Evolutionary conservation across 2,888 invertebrate genomes (phyloP).

Genomic region (Drosophila austrosaltans): DNA sequence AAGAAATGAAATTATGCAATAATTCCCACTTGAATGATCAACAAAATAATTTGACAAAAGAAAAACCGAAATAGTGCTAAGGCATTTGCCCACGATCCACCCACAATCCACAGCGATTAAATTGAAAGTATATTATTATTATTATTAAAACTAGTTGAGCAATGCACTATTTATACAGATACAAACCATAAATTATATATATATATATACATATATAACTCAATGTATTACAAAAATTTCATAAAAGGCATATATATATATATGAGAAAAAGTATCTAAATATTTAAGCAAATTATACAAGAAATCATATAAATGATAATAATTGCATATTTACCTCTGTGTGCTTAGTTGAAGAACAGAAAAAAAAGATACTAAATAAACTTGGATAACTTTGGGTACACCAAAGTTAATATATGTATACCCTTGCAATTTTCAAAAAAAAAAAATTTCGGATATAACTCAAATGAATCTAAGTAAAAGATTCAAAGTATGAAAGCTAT

Average conservation of each 20-base stretch:
- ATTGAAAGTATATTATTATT: conserved; percentile 56
- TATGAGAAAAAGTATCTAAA: conserved; percentile 49
- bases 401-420: background rate
- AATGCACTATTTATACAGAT: conserved; percentile 72
- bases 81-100: conserved; percentile 32
- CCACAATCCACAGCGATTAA: conserved; percentile 36
- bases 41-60: conserved; percentile 28
- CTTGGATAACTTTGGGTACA: background rate
- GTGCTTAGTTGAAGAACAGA: conserved; percentile 48
- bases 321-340: conserved; percentile 37
- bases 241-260: conserved; percentile 51
- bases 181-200: conserved; percentile 65
- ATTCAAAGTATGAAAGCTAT: no score
- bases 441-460: no score
- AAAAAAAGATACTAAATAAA: conserved; percentile 10
- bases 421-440: background rate
- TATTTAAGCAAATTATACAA: conserved; percentile 62
- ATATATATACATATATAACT: conserved; percentile 44
- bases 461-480: no score
- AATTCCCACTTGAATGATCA: conserved; percentile 43
- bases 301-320: conserved; percentile 33
- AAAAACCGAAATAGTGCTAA: conserved; percentile 26
- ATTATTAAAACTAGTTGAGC: conserved; percentile 67
- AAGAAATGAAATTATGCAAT: conserved; percentile 33
- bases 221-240: conserved; percentile 55